Evolutionary conservation across 2,113 vertebrate species (phyloP).

Genomic region (Lasiurus cinereus): DNA sequence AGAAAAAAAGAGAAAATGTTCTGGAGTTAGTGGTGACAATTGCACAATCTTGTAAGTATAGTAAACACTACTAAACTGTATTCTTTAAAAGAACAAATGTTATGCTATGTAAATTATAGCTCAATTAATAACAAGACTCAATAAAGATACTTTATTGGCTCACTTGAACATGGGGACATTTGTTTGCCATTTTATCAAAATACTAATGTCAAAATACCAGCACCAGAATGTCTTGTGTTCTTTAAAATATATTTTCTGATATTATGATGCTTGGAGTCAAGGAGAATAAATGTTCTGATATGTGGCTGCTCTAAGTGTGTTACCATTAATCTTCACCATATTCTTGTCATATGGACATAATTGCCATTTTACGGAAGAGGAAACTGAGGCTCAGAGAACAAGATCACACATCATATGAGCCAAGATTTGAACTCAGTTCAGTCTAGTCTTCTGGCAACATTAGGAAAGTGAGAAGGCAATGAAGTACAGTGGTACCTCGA

Average conservation of each 20-base stretch:
- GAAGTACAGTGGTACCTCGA: too few species aligned
- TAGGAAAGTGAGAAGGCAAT: not conserved
- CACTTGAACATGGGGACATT: not conserved
- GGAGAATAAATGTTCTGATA: not conserved
- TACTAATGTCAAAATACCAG: not conserved
- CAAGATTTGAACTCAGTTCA: not conserved
- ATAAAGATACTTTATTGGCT: not conserved
- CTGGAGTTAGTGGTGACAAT: not conserved
- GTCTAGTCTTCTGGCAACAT: not conserved
- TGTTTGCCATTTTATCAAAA: not conserved
- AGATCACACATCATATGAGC: not conserved
- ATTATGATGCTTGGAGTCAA: not conserved
- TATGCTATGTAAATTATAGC: not conserved
- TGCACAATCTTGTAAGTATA: not conserved
- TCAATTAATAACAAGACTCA: not conserved
- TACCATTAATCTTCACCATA: not conserved
- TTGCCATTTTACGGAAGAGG: not conserved
- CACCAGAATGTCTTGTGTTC: not conserved
- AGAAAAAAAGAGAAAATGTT: not conserved
- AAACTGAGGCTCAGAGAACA: not conserved
- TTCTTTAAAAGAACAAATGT: not conserved
- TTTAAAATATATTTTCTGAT: not conserved
- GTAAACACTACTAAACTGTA: not conserved
- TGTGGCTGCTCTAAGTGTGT: not conserved
- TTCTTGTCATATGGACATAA: too few species aligned